These are phyloP conservation scores for Philopedon plagiatum DNA, from an alignment of 2,888 invertebrate genomes.

Conservation along the genomic window DNA sequence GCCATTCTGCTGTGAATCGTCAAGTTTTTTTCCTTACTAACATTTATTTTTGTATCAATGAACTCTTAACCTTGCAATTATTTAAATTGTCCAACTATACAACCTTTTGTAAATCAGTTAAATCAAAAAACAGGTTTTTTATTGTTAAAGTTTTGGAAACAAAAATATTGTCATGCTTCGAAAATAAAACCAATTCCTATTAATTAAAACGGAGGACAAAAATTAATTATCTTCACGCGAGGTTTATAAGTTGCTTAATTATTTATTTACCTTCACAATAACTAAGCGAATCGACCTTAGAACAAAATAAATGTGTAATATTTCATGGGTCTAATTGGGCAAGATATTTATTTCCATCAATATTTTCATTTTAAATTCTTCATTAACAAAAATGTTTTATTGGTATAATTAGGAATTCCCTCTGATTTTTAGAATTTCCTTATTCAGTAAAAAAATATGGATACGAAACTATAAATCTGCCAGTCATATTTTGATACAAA, in stretches of 20 bases:
- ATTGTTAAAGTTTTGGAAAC: neutral
- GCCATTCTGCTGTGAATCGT: too few species aligned
- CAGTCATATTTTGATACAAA: too few species aligned
- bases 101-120: neutral
- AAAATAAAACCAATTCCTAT: conserved; percentile 20
- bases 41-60: neutral
- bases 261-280: conserved; percentile 14
- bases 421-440: neutral
- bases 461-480: too few species aligned
- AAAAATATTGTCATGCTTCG: conserved; percentile 12
- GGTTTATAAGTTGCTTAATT: conserved; percentile 5
- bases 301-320: neutral
- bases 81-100: neutral
- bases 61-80: conserved; percentile 8
- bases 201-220: neutral
- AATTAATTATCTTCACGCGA: conserved; percentile 15
- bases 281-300: conserved; percentile 15
- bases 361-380: too few species aligned
- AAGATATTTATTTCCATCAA: neutral
- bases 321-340: neutral
- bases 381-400: neutral
- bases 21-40: neutral
- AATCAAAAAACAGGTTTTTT: conserved; percentile 9
- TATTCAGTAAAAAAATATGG: neutral
- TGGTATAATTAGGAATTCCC: neutral